Percentiles rank a stretch among this genome's conserved stretches.
Evolutionary conservation across 2,797 vertebrate genomes (phyloP).

Genomic region (Smutsia gigantea): DNA sequence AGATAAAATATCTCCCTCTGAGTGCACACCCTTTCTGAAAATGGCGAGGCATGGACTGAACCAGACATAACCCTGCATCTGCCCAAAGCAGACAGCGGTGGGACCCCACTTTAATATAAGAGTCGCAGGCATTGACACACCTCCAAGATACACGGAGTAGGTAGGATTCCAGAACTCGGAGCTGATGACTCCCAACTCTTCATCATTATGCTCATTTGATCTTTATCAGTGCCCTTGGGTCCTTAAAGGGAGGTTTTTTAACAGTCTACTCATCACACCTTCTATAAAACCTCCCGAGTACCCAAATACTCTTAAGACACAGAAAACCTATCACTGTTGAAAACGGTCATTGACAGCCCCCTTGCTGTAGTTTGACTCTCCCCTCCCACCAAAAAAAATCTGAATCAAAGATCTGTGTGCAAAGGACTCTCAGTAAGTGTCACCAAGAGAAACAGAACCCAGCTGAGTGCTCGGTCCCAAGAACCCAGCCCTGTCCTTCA

Average conservation of each 20-base stretch:
- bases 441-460: background rate
- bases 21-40: background rate
- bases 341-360: too few species aligned
- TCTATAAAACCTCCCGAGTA: background rate
- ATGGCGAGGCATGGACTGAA: background rate
- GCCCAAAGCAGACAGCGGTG: background rate
- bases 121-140: background rate
- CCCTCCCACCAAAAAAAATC: accelerated
- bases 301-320: background rate
- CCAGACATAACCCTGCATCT: constrained; percentile 36
- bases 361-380: too few species aligned
- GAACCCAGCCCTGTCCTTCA: background rate
- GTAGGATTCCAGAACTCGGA: background rate
- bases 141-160: background rate
- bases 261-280: background rate
- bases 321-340: background rate
- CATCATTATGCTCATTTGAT: background rate
- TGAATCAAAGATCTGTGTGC: background rate
- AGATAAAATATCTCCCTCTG: background rate
- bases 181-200: background rate
- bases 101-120: background rate
- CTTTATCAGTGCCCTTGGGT: too few species aligned
- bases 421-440: background rate
- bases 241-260: background rate
- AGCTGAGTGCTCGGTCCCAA: too few species aligned